These are phyloP conservation scores for Eremobia ochroleuca DNA, from an alignment of 2,888 invertebrate species.

Conservation along the genomic window DNA sequence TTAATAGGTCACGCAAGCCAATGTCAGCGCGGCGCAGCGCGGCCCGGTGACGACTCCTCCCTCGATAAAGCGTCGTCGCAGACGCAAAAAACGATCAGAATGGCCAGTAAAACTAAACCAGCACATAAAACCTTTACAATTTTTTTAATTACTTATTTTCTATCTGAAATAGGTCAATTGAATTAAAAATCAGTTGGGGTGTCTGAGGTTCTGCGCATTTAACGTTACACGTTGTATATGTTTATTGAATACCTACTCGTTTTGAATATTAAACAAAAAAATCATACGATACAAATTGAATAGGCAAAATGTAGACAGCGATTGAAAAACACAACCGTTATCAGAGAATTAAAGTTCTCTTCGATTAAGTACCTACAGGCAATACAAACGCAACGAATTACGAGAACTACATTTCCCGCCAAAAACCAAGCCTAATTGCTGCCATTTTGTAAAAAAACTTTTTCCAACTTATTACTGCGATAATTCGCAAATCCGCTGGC, in stretches of 20 bases:
- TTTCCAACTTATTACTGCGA: conserved; percentile 15
- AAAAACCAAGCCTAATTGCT: background rate
- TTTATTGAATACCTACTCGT: background rate
- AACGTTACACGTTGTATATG: no score
- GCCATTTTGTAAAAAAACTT: background rate
- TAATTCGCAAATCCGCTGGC: conserved; percentile 57
- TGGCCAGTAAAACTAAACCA: no score
- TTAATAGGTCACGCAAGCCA: no score
- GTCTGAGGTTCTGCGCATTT: no score
- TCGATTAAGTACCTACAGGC: background rate
- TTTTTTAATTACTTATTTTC: no score
- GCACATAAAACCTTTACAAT: no score
- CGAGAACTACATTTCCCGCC: background rate
- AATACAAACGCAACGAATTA: background rate
- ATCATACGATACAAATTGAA: background rate
- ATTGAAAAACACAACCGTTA: background rate
- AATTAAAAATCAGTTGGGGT: no score
- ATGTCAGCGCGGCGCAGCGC: no score
- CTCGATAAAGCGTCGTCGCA: no score
- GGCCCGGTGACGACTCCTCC: no score
- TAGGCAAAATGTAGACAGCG: background rate
- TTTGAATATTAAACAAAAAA: background rate
- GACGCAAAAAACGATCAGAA: no score
- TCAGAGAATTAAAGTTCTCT: background rate
- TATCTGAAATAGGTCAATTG: no score